Percentiles rank a stretch among this genome's conserved stretches.
phyloP scores from a whole-genome alignment of 2,797 vertebrate species.

The Acomys russatus region DNA sequence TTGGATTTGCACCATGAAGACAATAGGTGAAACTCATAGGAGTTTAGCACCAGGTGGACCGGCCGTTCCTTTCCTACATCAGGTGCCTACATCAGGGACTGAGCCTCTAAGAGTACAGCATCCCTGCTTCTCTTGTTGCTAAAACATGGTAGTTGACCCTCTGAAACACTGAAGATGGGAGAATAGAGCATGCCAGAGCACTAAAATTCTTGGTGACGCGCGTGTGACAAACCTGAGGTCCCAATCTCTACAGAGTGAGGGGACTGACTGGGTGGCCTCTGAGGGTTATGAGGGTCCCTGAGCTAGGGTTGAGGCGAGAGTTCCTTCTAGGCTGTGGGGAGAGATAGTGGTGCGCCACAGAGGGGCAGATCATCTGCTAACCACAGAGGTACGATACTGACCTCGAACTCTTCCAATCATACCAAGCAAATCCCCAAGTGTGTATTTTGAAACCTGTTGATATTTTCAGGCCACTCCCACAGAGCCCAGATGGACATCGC shows the following conservation, averaged over 20 bases:
- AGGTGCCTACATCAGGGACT: too few relatives aligned
- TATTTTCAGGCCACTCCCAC: not conserved
- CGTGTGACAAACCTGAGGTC: not conserved
- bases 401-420: slow-evolving; percentile 7
- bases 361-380: not conserved
- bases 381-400: not conserved
- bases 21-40: not conserved
- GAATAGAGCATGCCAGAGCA: not conserved
- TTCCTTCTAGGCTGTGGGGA: not conserved
- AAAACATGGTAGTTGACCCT: not conserved
- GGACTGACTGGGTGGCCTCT: not conserved
- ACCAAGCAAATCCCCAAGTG: not conserved
- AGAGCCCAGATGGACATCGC: not conserved
- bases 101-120: not conserved
- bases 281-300: not conserved
- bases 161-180: not conserved
- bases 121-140: not conserved
- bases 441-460: not conserved
- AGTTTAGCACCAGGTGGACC: not conserved
- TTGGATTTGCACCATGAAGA: not conserved
- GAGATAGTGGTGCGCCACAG: not conserved
- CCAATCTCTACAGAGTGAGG: not conserved
- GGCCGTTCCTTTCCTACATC: not conserved
- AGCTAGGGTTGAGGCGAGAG: not conserved
- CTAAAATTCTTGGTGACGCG: not conserved